phyloP scores from a whole-genome alignment of 2,888 invertebrate genomes.

The Xanthia togata region DNA sequence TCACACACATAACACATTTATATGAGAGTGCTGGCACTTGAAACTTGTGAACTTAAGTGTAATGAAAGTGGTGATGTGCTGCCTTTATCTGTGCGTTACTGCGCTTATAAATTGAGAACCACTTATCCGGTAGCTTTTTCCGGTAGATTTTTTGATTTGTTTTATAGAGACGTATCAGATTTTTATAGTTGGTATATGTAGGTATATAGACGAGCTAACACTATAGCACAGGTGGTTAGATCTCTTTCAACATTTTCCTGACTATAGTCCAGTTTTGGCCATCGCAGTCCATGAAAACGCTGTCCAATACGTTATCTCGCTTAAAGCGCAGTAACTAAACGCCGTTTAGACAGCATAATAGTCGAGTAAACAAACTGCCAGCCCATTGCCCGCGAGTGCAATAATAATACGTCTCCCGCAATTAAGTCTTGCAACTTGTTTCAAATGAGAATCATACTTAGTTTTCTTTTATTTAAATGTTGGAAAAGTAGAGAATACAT shows the following conservation, averaged over 20 bases:
- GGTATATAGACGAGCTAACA: background rate
- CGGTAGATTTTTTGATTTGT: background rate
- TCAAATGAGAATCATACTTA: slow-evolving; percentile 32
- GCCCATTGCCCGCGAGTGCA: slow-evolving; percentile 59
- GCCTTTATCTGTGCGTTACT: background rate
- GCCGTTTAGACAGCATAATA: slow-evolving; percentile 57
- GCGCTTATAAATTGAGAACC: slow-evolving; percentile 1
- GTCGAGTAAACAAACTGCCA: slow-evolving; percentile 58
- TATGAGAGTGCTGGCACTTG: background rate
- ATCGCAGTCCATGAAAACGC: slow-evolving; percentile 22
- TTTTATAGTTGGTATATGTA: no score
- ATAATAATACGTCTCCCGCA: slow-evolving; percentile 54
- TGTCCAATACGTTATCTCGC: slow-evolving; percentile 50
- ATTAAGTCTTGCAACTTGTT: slow-evolving; percentile 49
- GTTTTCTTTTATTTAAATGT: slow-evolving; percentile 33
- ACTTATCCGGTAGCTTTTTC: no score
- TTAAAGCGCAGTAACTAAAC: slow-evolving; percentile 48
- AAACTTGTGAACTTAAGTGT: background rate
- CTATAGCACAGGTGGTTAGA: background rate
- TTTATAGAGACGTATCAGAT: no score
- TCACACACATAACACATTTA: background rate
- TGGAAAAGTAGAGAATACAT: background rate
- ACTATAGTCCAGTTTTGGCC: slow-evolving; percentile 41
- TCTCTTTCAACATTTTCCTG: background rate
- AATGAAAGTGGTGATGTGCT: background rate